A percentile compares a stretch with the other conserved stretches of the same genome.
Evolutionary conservation across 2,888 invertebrate genomes (phyloP).

Genomic region (Pecten maximus): DNA sequence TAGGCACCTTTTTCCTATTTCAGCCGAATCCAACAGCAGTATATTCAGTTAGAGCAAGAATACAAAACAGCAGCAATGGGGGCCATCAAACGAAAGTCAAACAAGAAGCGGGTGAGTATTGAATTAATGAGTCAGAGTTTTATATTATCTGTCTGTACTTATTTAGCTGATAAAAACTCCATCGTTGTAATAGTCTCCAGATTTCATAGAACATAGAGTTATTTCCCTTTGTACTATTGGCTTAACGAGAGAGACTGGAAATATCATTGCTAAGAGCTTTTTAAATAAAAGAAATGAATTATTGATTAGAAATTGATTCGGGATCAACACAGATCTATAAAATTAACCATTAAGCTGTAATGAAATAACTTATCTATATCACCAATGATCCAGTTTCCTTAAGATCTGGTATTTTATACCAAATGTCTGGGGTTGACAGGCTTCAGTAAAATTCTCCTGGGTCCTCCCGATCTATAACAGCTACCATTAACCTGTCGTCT

Average conservation of each 20-base stretch:
- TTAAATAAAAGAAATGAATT: too few species aligned
- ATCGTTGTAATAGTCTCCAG: too few species aligned
- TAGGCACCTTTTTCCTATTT: constrained; percentile 62
- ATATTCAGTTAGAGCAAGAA: constrained; percentile 88
- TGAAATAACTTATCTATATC: too few species aligned
- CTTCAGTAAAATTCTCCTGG: background rate
- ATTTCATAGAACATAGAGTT: background rate
- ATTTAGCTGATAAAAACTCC: constrained; percentile 8
- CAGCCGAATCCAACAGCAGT: constrained; percentile 88
- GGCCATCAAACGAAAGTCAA: constrained; percentile 86
- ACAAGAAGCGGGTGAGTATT: constrained; percentile 86
- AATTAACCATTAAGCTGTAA: too few species aligned
- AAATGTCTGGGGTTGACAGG: background rate
- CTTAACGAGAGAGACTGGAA: too few species aligned
- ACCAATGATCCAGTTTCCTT: too few species aligned
- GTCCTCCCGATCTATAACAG: background rate
- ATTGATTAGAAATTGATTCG: too few species aligned
- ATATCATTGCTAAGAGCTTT: too few species aligned
- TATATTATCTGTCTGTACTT: background rate
- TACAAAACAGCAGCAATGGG: constrained; percentile 87
- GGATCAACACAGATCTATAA: too few species aligned
- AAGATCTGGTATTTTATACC: too few species aligned
- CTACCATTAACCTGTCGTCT: background rate
- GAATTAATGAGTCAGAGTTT: too few species aligned
- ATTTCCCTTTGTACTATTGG: background rate